Evolutionary conservation across 2,113 vertebrate genomes (phyloP).

Genomic region (Catharus minimus): DNA sequence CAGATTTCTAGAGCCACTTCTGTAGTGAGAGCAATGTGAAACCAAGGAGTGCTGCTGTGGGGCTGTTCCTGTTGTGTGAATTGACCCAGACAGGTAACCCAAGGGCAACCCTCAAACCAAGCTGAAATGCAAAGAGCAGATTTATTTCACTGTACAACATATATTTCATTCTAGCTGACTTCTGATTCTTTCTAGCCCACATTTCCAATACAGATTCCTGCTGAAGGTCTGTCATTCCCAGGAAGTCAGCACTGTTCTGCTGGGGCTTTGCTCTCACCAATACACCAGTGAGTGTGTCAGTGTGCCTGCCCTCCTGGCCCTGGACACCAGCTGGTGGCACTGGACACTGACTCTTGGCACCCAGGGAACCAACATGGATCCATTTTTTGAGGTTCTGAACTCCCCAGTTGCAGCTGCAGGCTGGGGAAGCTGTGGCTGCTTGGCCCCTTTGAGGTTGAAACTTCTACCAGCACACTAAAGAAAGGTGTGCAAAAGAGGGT

Average conservation of each 20-base stretch:
- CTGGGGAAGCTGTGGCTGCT: not conserved
- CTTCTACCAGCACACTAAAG: not conserved
- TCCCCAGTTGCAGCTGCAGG: not conserved
- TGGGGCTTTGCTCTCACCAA: not conserved
- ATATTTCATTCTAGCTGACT: not conserved
- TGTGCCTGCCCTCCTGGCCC: not conserved
- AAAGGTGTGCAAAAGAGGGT: not conserved
- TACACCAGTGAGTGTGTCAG: fast-evolving
- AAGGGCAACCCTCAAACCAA: not conserved
- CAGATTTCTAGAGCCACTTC: not conserved
- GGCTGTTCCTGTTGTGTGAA: not conserved
- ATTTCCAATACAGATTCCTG: not conserved
- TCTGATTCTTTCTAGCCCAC: not conserved
- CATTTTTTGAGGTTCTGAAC: not conserved
- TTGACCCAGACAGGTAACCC: not conserved
- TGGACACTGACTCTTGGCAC: not conserved
- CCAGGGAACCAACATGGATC: too few species aligned
- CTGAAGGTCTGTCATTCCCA: not conserved
- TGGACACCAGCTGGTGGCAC: not conserved
- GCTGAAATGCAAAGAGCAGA: not conserved
- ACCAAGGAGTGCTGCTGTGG: not conserved
- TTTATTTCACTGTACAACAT: not conserved
- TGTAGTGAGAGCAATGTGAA: not conserved
- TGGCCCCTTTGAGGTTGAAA: not conserved
- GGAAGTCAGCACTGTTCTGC: not conserved